Evolutionary conservation across 2,797 vertebrate species (phyloP), one percentile per base, ranked within the genome.

Genomic region (Enteromius mattozi): DNA sequence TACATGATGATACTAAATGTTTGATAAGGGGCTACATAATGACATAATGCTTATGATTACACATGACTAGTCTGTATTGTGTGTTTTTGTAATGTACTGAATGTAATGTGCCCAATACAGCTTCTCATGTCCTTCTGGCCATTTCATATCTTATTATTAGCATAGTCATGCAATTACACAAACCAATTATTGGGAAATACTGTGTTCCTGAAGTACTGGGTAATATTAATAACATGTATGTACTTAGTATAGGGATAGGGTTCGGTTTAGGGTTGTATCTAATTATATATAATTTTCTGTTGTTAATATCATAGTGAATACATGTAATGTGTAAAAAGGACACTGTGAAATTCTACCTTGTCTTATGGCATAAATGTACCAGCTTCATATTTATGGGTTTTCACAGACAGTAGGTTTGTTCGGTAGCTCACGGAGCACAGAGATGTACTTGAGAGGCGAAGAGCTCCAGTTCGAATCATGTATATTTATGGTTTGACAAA

Each of bases 111-210:
- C 80, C 37, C 66, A 81, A 45, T 72, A 17, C 24, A 5, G 40
- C 49, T 42, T 6, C 63, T 68, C 35, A 47, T 74, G 74, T 79
- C 66, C 49, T 72, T 65, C 45, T 68, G 45, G 54, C 21, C 54
- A 61, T 30, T 77, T n/a, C 35, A 78, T 78, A 30, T 76, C 45
- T 37, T 66, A 69, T 80, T 75, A 54, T 47, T 76, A 65, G 30
- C 21, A 17, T 21, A 9, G 40, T 61, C 71, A 81, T 59, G 37
- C 47, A 33, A 76, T 49, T 37, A 45, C 49, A 74, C 27, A 74
- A 63, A 74, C 27, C 40, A 74, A 21, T n/a, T 63, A 40, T 82
- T n/a, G 49, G 7, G 3, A 2, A 21, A n/a, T 42, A 14, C n/a
- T 42, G 2, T 2, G 21, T 51, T 19, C 49, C 17, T 51, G 49